Conservation (phyloP, 2,797 vertebrate species). For the Adrianichthys oophorus region DNA sequence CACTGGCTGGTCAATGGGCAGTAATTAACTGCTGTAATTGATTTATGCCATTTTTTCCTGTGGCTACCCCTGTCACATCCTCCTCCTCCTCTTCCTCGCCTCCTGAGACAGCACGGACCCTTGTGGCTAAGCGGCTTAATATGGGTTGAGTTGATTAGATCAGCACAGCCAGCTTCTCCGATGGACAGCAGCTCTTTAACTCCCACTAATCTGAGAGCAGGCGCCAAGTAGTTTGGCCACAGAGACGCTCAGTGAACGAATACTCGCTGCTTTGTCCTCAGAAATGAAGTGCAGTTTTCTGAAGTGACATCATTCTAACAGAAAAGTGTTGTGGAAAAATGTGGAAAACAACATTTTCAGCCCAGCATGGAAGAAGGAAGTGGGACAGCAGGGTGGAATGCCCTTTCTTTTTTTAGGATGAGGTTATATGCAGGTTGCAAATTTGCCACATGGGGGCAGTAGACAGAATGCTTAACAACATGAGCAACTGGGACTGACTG, state of each 20-base stretch:
- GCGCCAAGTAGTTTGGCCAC: conserved; percentile 29
- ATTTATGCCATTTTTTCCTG: conserved; percentile 51
- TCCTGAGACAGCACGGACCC: conserved; percentile 50
- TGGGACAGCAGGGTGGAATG: conserved; percentile 3
- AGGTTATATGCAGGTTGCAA: conserved; percentile 11
- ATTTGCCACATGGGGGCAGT: conserved; percentile 56
- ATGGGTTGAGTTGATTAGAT: conserved; percentile 78
- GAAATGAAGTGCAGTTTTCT: conserved; percentile 29
- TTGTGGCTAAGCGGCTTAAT: conserved; percentile 73
- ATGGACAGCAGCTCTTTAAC: conserved; percentile 67
- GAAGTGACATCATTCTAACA: conserved; percentile 34
- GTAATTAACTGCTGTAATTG: conserved; percentile 62
- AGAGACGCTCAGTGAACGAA: conserved; percentile 19
- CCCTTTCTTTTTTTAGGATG: conserved; percentile 4
- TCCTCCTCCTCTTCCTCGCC: conserved; percentile 20
- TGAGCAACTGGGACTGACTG: conserved; percentile 6
- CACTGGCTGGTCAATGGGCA: conserved; percentile 31
- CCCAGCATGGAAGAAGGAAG: conserved; percentile 20
- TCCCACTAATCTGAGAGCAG: conserved; percentile 60
- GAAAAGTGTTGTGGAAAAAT: conserved; percentile 8
- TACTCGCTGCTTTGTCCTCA: conserved; percentile 30
- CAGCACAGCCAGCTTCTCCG: conserved; percentile 63
- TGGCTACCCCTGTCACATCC: conserved; percentile 22
- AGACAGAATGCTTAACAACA: conserved; percentile 23
- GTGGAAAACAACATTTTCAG: conserved; percentile 33